These are phyloP conservation scores for Actinia equina DNA, from an alignment of 64 coral and sea anemone species.

Conservation along the genomic window DNA sequence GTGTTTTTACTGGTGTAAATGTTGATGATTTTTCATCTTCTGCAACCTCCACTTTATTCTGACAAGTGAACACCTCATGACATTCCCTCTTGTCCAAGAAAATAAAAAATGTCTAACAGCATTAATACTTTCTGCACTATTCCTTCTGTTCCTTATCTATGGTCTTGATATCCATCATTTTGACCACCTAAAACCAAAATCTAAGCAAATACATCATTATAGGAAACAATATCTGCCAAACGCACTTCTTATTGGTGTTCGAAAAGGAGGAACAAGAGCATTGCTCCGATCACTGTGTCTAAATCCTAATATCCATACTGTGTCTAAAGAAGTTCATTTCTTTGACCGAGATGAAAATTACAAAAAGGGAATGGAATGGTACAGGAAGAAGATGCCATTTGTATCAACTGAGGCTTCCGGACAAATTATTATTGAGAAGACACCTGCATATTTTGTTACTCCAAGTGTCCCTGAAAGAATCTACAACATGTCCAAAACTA, in stretches of 20 bases:
- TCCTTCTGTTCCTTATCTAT: neutral
- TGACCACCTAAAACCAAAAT: neutral
- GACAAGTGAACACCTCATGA: neutral
- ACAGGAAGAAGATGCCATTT: slow-evolving; percentile 47
- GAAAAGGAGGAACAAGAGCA: slow-evolving; percentile 70
- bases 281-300: slow-evolving; percentile 45
- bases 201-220: neutral
- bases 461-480: slow-evolving; percentile 38
- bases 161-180: neutral
- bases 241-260: slow-evolving; percentile 60
- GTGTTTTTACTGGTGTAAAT: neutral
- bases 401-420: neutral
- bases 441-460: slow-evolving; percentile 68
- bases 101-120: neutral
- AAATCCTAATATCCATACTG: slow-evolving; percentile 55
- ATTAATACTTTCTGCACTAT: neutral
- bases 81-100: neutral
- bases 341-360: slow-evolving; percentile 64
- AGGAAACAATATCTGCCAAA: slow-evolving; percentile 40
- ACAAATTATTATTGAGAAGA: slow-evolving; percentile 57
- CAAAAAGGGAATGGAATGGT: slow-evolving; percentile 53
- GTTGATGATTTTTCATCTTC: neutral
- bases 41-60: neutral
- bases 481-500: slow-evolving; percentile 41
- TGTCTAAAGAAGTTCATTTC: slow-evolving; percentile 54